phyloP scores from a whole-genome alignment of 92 coral and sea anemone species.

The Meandrina meandrites region DNA sequence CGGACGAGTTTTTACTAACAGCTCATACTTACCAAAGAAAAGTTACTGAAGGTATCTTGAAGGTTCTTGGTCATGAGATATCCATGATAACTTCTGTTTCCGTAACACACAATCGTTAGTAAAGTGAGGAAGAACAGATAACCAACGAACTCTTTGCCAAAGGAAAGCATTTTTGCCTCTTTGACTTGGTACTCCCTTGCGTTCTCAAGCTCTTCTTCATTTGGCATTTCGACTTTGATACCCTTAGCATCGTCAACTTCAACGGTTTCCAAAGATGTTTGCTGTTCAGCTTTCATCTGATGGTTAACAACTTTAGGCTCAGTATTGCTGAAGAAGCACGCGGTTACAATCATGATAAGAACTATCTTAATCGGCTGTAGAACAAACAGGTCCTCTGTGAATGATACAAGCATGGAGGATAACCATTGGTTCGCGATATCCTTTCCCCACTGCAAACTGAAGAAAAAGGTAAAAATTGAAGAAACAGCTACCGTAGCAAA shows the following conservation, averaged over 20 bases:
- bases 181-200: conserved; percentile 68
- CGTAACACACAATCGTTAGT: conserved; percentile 72
- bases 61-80: conserved; percentile 67
- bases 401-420: conserved; percentile 81
- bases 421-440: conserved; percentile 85
- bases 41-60: conserved; percentile 60
- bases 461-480: conserved; percentile 72
- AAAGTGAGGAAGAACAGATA: conserved; percentile 58
- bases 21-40: conserved; percentile 62
- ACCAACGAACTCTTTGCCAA: conserved; percentile 50
- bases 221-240: conserved; percentile 19
- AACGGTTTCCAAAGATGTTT: not conserved
- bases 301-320: not conserved
- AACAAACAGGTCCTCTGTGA: conserved; percentile 77
- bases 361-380: conserved; percentile 83
- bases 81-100: conserved; percentile 72
- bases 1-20: no score
- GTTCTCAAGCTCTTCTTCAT: conserved; percentile 46
- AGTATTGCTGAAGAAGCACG: conserved; percentile 43
- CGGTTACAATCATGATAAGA: conserved; percentile 65
- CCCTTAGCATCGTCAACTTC: not conserved
- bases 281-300: not conserved
- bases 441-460: conserved; percentile 86
- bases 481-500: conserved; percentile 67
- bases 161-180: conserved; percentile 75